A percentile compares a stretch with the other conserved stretches of the same genome.
These are phyloP conservation scores for Psittacula echo DNA, from an alignment of 2,797 vertebrate species.

Conservation along the genomic window DNA sequence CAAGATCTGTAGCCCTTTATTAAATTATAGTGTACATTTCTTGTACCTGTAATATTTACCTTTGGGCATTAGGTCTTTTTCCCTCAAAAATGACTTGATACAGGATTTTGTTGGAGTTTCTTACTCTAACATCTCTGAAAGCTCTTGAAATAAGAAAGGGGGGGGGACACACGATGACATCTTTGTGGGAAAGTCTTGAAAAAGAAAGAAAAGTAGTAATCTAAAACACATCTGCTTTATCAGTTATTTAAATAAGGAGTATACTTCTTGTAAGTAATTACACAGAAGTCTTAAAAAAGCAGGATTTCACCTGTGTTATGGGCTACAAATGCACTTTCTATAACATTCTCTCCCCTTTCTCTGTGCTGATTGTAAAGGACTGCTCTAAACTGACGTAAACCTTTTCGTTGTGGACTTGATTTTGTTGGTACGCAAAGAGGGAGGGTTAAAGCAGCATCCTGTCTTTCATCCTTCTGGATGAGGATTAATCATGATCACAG, in stretches of 20 bases:
- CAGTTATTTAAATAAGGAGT: not conserved
- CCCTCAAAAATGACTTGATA: not conserved
- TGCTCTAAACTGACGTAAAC: not conserved
- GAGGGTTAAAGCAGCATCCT: not conserved
- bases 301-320: not conserved
- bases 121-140: not conserved
- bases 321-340: not conserved
- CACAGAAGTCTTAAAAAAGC: not conserved
- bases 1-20: not conserved
- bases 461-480: slow-evolving; percentile 21
- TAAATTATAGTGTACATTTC: not conserved
- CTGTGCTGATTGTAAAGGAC: not conserved
- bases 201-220: not conserved
- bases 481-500: slow-evolving; percentile 50
- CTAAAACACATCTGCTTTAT: not conserved
- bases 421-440: not conserved
- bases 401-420: not conserved
- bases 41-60: slow-evolving; percentile 13
- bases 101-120: not conserved
- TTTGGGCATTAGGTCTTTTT: not conserved
- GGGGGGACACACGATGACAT: fast-evolving
- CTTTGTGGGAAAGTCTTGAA: not conserved
- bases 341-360: not conserved
- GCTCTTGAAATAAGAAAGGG: not conserved
- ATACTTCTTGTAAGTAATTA: not conserved